These are phyloP conservation scores for Catagonus wagneri DNA, from an alignment of 2,113 vertebrate genomes.

Conservation along the genomic window DNA sequence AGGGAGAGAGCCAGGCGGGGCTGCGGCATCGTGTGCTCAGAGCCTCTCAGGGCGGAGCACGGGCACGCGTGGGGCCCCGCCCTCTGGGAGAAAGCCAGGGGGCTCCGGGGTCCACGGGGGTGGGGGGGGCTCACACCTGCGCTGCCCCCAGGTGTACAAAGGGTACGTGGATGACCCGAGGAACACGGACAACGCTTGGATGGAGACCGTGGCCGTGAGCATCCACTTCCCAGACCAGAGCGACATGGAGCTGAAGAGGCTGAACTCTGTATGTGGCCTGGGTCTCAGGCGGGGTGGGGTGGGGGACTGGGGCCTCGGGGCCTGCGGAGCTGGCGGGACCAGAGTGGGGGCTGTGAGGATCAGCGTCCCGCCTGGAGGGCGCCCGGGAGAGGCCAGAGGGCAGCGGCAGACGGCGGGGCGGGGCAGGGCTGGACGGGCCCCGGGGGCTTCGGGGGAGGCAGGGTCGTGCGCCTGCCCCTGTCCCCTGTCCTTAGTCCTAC, in stretches of 20 bases:
- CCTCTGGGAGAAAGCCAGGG: neutral
- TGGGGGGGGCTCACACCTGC: fast-evolving
- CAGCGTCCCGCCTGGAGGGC: neutral
- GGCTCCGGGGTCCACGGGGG: fast-evolving
- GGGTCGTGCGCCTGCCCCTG: fast-evolving
- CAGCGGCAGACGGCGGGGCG: too few relatives aligned
- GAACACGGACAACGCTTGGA: conserved; percentile 97
- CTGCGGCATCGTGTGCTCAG: neutral
- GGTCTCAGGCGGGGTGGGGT: fast-evolving
- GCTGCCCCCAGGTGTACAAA: conserved; percentile 88
- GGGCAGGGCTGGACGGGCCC: too few relatives aligned
- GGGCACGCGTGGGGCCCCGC: neutral
- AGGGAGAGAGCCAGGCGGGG: neutral
- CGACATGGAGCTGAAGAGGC: conserved; percentile 82
- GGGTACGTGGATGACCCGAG: conserved; percentile 94
- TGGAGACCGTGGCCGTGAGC: conserved; percentile 91
- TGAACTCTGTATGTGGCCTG: conserved; percentile 84
- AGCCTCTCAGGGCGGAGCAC: fast-evolving
- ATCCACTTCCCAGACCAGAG: conserved; percentile 90
- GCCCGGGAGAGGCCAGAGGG: neutral
- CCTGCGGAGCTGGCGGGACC: neutral
- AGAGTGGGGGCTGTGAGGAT: neutral
- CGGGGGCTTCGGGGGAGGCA: neutral
- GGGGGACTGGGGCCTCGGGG: fast-evolving
- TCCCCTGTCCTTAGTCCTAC: fast-evolving